Conservation (phyloP, 2,113 vertebrate species). For the Paralichthys olivaceus region DNA sequence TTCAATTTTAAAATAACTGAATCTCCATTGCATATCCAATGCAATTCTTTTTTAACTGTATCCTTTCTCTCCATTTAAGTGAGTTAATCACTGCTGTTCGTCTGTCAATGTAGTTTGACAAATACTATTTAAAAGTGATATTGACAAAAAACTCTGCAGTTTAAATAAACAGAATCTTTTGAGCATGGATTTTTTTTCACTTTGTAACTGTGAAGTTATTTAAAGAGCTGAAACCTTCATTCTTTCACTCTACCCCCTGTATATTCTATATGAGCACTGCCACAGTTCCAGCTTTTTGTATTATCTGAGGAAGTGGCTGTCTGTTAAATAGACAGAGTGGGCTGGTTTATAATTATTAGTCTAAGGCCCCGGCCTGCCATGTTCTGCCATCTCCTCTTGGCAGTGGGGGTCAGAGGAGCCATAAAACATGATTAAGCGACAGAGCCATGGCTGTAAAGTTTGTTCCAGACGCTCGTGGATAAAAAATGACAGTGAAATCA, state of each 20-base stretch:
- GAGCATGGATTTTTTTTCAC: not conserved
- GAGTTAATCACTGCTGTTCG: too few relatives aligned
- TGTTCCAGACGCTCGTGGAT: constrained; percentile 62
- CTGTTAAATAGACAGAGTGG: constrained; percentile 57
- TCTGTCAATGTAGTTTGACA: not conserved
- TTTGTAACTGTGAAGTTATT: not conserved
- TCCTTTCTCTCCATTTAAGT: too few relatives aligned
- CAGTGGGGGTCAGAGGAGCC: constrained; percentile 63
- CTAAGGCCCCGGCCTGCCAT: constrained; percentile 56
- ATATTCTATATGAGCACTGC: constrained; percentile 1
- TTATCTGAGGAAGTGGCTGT: constrained; percentile 59
- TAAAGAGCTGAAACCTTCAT: not conserved
- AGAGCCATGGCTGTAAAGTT: constrained; percentile 70
- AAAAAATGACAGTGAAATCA: constrained; percentile 78
- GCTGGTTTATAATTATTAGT: constrained; percentile 72
- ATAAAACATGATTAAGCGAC: constrained; percentile 82
- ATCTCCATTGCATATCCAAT: not conserved
- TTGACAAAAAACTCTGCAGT: not conserved
- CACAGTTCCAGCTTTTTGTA: not conserved
- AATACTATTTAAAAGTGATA: not conserved
- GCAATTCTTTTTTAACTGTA: not conserved
- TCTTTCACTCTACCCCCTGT: constrained; percentile 1
- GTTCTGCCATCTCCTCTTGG: constrained; percentile 66
- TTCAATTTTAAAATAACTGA: not conserved
- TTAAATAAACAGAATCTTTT: not conserved